Evolutionary conservation across 1,140 invertebrate species (phyloP), one percentile per base, ranked within the genome.

Genomic region (Hesperophylax magnus): DNA sequence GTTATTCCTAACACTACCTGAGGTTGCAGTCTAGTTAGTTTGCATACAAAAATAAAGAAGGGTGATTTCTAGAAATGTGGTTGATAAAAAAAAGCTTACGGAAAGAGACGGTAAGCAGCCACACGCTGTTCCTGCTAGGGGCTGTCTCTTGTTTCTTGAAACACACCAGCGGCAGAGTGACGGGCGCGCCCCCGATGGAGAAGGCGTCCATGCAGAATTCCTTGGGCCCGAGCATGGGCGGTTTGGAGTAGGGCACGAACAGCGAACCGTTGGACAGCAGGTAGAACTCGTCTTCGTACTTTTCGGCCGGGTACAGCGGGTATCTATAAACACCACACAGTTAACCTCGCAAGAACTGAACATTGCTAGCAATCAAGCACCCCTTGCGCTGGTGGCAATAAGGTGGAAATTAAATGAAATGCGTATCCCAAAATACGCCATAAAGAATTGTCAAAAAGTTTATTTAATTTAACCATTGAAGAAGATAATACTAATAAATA

Each of bases 181-280:
- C 69, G 63, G 56, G 52, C 53, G 39, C 72, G n/a, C 56, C 72
- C 27, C 87, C 87, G 6, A 87, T 87, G 85, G 86, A 89, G 83
- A 90, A 90, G 6, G 88, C 88, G 84, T 90, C 89, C 89, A 90
- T 89, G 84, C 92, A 93, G 85, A 91, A 93, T 79, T 92, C 89
- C 31, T 87, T 86, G 2, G 89, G 91, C 4, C 86, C 86, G n/a
- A 92, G 85, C 85, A 92, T 87, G 3, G 84, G 81, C 1, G 89
- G 89, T 8, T 84, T 77, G 56, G 87, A 86, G 78, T 86, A 86
- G 0, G 91, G 92, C 7, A 89, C 88, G 71, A 90, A 91, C 72
- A 93, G 86, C 0, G 92, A 91, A 47, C 93, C 93, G 83, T 93
- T 93, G 22, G 87, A 85, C 77, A 93, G 84, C 60, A 93, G 87